Percentiles rank a stretch among this genome's conserved stretches.
These are phyloP conservation scores for Romanogobio albipinnatus DNA, from an alignment of 2,113 vertebrate genomes.

Conservation along the genomic window DNA sequence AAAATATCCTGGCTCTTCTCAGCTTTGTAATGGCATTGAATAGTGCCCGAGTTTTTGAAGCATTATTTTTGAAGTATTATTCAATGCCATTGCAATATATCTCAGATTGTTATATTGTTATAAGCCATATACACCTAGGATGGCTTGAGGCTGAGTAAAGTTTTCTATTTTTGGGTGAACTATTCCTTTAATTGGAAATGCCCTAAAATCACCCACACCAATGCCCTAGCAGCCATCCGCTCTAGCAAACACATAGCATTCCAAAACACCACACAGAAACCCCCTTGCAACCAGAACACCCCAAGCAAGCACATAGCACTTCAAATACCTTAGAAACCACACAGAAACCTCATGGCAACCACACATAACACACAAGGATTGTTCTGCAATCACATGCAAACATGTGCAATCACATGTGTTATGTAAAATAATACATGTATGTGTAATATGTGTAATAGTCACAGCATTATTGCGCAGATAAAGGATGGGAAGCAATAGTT, in stretches of 20 bases:
- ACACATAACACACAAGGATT: not conserved
- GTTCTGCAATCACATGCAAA: not conserved
- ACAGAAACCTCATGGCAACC: slow-evolving; percentile 4
- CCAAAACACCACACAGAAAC: too few species aligned
- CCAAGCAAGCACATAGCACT: not conserved
- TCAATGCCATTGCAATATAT: too few species aligned
- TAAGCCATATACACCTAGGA: too few species aligned
- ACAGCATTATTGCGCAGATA: not conserved
- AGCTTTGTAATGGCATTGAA: too few species aligned
- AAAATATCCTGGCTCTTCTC: too few species aligned
- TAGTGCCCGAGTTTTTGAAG: too few species aligned
- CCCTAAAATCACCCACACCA: too few species aligned
- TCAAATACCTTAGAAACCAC: not conserved
- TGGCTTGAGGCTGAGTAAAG: too few species aligned
- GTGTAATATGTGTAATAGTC: not conserved
- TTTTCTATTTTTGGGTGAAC: too few species aligned
- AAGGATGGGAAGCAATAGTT: not conserved
- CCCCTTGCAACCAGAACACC: not conserved
- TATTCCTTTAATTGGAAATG: not conserved
- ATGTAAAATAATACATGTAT: not conserved
- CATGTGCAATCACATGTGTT: not conserved
- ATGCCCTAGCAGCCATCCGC: not conserved
- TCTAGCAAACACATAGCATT: not conserved
- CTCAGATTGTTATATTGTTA: too few species aligned
- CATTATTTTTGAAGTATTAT: too few species aligned